A percentile compares a stretch with the other conserved stretches of the same genome.
These are phyloP conservation scores for Tachysurus vachellii DNA, from an alignment of 2,113 vertebrate species.

Conservation along the genomic window DNA sequence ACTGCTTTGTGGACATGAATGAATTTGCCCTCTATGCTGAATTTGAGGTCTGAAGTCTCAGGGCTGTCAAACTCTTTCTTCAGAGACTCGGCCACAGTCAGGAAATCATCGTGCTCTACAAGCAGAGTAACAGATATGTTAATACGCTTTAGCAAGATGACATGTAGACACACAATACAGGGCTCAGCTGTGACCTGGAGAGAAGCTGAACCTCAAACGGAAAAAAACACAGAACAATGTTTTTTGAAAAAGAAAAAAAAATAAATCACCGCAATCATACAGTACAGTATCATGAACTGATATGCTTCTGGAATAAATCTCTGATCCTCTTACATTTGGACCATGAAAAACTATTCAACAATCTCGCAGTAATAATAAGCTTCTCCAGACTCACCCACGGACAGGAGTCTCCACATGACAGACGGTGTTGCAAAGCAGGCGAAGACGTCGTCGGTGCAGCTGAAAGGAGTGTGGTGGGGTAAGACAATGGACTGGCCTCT, in stretches of 20 bases:
- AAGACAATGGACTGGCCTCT: conserved; percentile 80
- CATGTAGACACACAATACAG: no score
- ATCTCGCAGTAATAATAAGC: background rate
- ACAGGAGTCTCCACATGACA: conserved; percentile 84
- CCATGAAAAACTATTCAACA: background rate
- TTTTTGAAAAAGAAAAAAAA: background rate
- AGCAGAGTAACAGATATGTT: conserved; percentile 18
- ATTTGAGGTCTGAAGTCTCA: conserved; percentile 88
- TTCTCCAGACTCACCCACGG: conserved; percentile 74
- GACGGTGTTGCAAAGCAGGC: conserved; percentile 87
- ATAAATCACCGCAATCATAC: background rate
- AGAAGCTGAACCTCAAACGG: background rate
- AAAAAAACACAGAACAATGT: background rate
- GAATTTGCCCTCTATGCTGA: conserved; percentile 91
- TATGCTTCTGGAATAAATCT: background rate
- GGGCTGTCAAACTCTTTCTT: conserved; percentile 97
- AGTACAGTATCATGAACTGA: background rate
- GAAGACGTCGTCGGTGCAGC: conserved; percentile 86
- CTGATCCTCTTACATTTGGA: background rate
- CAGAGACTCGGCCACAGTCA: conserved; percentile 84
- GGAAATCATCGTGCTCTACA: no score
- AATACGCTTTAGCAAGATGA: no score
- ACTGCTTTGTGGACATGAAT: conserved; percentile 96
- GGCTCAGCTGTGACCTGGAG: background rate
- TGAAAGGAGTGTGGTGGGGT: conserved; percentile 84